phyloP scores from a whole-genome alignment of 2,797 vertebrate species.

The Tachyglossus aculeatus region DNA sequence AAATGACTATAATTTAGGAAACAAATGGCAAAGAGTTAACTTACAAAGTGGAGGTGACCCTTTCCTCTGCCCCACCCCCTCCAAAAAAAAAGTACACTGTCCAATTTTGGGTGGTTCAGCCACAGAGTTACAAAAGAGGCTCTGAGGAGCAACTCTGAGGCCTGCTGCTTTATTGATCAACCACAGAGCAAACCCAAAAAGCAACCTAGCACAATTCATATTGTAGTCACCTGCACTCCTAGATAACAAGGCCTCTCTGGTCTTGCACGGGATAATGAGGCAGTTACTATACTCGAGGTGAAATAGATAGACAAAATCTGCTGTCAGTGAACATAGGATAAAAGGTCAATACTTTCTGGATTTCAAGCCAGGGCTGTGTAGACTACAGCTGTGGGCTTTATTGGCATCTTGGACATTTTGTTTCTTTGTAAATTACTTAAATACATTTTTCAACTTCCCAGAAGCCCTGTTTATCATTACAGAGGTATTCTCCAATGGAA shows the following conservation, averaged over 20 bases:
- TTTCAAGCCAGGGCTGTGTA: not conserved
- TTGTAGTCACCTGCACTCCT: not conserved
- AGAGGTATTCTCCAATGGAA: not conserved
- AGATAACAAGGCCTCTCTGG: not conserved
- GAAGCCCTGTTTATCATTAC: not conserved
- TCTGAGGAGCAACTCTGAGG: not conserved
- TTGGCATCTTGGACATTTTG: not conserved
- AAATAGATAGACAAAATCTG: not conserved
- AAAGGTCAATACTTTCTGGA: not conserved
- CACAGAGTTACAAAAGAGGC: not conserved
- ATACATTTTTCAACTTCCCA: too few relatives aligned
- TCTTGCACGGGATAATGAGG: not conserved
- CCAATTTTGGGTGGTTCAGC: not conserved
- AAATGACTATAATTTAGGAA: not conserved
- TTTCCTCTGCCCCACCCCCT: not conserved
- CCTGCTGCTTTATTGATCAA: not conserved
- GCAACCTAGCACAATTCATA: not conserved
- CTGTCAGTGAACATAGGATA: not conserved
- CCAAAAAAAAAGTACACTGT: not conserved
- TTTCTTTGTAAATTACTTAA: not conserved
- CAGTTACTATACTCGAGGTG: not conserved
- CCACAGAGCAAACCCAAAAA: not conserved
- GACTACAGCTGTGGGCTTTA: not conserved
- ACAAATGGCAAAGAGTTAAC: not conserved
- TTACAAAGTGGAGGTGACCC: not conserved